These are phyloP conservation scores for Dryocosmus kuriphilus DNA, from an alignment of 2,888 invertebrate species.

Conservation along the genomic window DNA sequence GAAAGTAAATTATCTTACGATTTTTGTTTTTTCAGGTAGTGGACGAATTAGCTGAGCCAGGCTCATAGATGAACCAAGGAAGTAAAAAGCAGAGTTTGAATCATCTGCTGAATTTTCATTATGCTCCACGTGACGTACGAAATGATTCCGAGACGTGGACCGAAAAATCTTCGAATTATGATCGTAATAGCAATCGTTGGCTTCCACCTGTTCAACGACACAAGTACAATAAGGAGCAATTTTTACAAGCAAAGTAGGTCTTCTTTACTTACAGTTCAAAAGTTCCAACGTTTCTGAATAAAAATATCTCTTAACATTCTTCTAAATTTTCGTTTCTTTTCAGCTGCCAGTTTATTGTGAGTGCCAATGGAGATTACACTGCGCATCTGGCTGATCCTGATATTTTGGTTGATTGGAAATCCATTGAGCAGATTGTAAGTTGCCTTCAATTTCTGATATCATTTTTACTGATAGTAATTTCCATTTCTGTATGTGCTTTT, in stretches of 20 bases:
- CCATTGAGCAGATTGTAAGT: slow-evolving; percentile 95
- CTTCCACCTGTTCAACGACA: slow-evolving; percentile 80
- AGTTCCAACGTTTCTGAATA: slow-evolving; percentile 39
- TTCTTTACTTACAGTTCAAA: slow-evolving; percentile 69
- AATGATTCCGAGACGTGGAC: slow-evolving; percentile 73
- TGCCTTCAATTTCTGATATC: slow-evolving; percentile 79
- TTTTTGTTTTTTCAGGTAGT: slow-evolving; percentile 73
- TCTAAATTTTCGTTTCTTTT: slow-evolving; percentile 63
- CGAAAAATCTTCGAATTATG: slow-evolving; percentile 67
- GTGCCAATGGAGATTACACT: slow-evolving; percentile 88
- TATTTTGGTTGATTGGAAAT: slow-evolving; percentile 92
- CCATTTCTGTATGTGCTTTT: background rate
- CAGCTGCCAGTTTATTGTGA: slow-evolving; percentile 97
- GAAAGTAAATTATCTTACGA: background rate
- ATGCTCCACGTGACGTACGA: slow-evolving; percentile 82
- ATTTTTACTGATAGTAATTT: slow-evolving; percentile 39
- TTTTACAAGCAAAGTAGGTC: slow-evolving; percentile 92
- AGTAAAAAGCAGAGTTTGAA: slow-evolving; percentile 95
- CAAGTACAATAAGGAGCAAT: slow-evolving; percentile 95
- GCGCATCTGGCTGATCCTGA: slow-evolving; percentile 91
- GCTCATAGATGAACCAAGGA: slow-evolving; percentile 90
- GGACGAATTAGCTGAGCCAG: slow-evolving; percentile 85
- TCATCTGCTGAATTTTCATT: slow-evolving; percentile 95
- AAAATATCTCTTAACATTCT: background rate
- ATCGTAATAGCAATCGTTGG: slow-evolving; percentile 72